Evolutionary conservation across 2,113 vertebrate genomes (phyloP).

Genomic region (Rhombomys opimus): DNA sequence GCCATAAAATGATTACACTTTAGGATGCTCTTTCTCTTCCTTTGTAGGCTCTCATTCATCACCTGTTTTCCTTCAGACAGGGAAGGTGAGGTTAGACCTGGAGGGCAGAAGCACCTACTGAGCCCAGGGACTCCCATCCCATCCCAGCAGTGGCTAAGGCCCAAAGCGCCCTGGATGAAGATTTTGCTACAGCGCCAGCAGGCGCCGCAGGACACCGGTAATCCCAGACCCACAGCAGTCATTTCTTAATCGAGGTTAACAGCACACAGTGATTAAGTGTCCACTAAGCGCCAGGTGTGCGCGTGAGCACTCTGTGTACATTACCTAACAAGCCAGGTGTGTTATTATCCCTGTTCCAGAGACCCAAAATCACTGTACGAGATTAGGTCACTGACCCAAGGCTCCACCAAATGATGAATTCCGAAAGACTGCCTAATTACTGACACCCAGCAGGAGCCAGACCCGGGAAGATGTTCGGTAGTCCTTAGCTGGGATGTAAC

Average conservation of each 20-base stretch:
- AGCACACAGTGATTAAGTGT: not conserved
- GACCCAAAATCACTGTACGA: not conserved
- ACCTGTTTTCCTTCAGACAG: not conserved
- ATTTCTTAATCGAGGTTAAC: conserved; percentile 17
- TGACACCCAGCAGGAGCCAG: not conserved
- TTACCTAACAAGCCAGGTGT: not conserved
- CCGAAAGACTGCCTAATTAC: not conserved
- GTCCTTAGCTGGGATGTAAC: not conserved
- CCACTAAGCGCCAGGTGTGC: not conserved
- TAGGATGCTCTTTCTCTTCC: not conserved
- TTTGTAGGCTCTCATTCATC: not conserved
- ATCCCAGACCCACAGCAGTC: not conserved
- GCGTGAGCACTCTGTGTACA: not conserved
- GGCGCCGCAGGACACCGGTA: not conserved
- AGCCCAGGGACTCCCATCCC: not conserved
- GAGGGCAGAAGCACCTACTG: not conserved
- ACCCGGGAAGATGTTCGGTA: not conserved
- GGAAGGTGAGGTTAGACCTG: not conserved
- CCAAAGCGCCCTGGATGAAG: not conserved
- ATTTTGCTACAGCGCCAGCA: too few relatives aligned
- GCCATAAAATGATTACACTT: not conserved
- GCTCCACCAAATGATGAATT: not conserved
- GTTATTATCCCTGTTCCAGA: not conserved
- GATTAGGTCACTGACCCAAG: conserved; percentile 24
- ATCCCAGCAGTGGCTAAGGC: not conserved